A percentile compares a stretch with the other conserved stretches of the same genome.
phyloP scores from a whole-genome alignment of 2,888 invertebrate genomes.

The Epinotia brunnichana region DNA sequence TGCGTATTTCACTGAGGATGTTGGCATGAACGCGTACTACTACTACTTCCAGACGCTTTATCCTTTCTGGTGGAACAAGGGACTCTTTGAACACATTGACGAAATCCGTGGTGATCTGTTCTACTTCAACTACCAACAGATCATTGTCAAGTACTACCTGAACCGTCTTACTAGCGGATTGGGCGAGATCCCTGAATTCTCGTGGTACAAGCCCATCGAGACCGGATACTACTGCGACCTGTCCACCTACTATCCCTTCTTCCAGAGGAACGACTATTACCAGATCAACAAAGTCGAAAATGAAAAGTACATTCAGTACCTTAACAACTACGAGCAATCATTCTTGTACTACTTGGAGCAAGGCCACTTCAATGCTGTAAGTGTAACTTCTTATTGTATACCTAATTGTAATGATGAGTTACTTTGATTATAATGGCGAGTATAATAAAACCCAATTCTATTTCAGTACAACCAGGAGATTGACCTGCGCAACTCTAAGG shows the following conservation, averaged over 20 bases:
- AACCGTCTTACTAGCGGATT: slow-evolving; percentile 87
- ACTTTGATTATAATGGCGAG: neutral
- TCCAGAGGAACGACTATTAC: slow-evolving; percentile 85
- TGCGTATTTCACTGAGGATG: slow-evolving; percentile 88
- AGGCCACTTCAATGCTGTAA: slow-evolving; percentile 85
- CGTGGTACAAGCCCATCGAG: slow-evolving; percentile 83
- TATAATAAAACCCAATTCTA: slow-evolving; percentile 46
- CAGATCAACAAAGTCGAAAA: slow-evolving; percentile 79
- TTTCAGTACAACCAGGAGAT: slow-evolving; percentile 67
- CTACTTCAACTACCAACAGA: slow-evolving; percentile 86
- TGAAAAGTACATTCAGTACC: slow-evolving; percentile 77
- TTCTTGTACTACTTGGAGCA: slow-evolving; percentile 80
- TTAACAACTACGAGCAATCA: slow-evolving; percentile 84
- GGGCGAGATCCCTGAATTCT: slow-evolving; percentile 83
- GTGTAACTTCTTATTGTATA: slow-evolving; percentile 56
- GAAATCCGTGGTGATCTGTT: slow-evolving; percentile 86
- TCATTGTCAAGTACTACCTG: slow-evolving; percentile 87
- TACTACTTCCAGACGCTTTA: slow-evolving; percentile 85
- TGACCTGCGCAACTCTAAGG: slow-evolving; percentile 67
- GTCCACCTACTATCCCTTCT: slow-evolving; percentile 74
- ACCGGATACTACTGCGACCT: slow-evolving; percentile 66
- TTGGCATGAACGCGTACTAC: slow-evolving; percentile 87
- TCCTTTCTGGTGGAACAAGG: slow-evolving; percentile 86
- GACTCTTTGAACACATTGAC: slow-evolving; percentile 74
- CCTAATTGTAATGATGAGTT: neutral